These are phyloP conservation scores for Percopsis omiscomaycus DNA, from an alignment of 2,797 vertebrate genomes.

Conservation along the genomic window DNA sequence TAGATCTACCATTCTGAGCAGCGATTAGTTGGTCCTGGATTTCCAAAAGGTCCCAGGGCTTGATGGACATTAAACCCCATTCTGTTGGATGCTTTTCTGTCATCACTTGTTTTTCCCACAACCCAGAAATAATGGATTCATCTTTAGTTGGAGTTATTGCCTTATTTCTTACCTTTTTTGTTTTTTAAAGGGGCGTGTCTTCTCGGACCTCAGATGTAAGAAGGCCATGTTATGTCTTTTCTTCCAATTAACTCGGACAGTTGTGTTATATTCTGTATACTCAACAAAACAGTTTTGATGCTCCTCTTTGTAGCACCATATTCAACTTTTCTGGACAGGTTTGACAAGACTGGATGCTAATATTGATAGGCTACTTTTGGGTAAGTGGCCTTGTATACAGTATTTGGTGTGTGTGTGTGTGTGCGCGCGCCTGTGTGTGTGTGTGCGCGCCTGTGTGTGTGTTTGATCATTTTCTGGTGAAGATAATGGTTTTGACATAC, in stretches of 20 bases:
- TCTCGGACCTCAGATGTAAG: neutral
- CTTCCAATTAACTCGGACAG: neutral
- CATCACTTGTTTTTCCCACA: neutral
- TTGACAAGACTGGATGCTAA: slow-evolving; percentile 7
- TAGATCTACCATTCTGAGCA: slow-evolving; percentile 73
- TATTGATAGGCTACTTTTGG: slow-evolving; percentile 23
- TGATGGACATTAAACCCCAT: slow-evolving; percentile 12
- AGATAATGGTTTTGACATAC: neutral
- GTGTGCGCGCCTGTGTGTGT: neutral
- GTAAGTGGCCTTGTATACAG: slow-evolving; percentile 34
- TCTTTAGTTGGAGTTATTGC: slow-evolving; percentile 5
- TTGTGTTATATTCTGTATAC: neutral
- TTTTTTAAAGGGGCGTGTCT: slow-evolving; percentile 2
- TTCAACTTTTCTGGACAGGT: neutral
- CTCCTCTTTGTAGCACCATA: neutral
- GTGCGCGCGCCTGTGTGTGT: neutral
- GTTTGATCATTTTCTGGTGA: neutral
- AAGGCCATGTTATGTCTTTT: neutral
- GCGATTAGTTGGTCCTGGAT: slow-evolving; percentile 34
- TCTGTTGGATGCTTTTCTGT: neutral
- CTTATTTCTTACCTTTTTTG: slow-evolving; percentile 3
- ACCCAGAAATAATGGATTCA: neutral
- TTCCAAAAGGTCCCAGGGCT: slow-evolving; percentile 25
- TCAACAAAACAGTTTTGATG: slow-evolving; percentile 21
- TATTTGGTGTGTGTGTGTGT: neutral